phyloP scores from a whole-genome alignment of 1,140 invertebrate species.

The Subanguina moxae region DNA sequence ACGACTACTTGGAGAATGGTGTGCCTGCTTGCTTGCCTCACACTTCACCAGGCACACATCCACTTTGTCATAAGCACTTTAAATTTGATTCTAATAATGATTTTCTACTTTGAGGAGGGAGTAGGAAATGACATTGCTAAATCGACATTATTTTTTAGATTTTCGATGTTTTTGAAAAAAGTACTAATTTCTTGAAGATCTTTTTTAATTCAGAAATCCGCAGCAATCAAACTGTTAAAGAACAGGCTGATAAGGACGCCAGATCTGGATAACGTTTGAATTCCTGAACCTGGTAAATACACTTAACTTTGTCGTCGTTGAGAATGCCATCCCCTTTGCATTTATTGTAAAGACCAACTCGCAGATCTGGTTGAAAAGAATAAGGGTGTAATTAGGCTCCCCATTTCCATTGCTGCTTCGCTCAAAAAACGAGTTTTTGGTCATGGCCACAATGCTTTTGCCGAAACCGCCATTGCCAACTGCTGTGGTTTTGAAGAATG shows the following conservation, averaged over 20 bases:
- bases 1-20: not conserved
- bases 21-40: constrained; percentile 18
- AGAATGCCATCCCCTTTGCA: too few relatives aligned
- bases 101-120: not conserved
- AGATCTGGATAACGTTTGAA: too few relatives aligned
- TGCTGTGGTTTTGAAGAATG: constrained; percentile 3
- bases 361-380: constrained; percentile 9
- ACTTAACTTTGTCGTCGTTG: too few relatives aligned
- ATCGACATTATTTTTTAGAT: constrained; percentile 4
- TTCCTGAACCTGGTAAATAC: too few relatives aligned
- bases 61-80: constrained; percentile 28
- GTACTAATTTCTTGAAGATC: not conserved
- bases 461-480: not conserved
- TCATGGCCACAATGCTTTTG: not conserved
- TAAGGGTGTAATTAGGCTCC: not conserved
- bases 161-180: not conserved
- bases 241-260: too few relatives aligned
- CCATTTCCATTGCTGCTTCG: not conserved
- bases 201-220: not conserved
- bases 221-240: not conserved
- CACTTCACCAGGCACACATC: constrained; percentile 23
- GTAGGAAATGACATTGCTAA: too few relatives aligned
- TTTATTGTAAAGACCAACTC: constrained; percentile 8
- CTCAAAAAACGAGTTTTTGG: not conserved
- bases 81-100: not conserved